These are phyloP conservation scores for Coenobita brevimanus DNA, from an alignment of 1,140 invertebrate genomes.

Conservation along the genomic window DNA sequence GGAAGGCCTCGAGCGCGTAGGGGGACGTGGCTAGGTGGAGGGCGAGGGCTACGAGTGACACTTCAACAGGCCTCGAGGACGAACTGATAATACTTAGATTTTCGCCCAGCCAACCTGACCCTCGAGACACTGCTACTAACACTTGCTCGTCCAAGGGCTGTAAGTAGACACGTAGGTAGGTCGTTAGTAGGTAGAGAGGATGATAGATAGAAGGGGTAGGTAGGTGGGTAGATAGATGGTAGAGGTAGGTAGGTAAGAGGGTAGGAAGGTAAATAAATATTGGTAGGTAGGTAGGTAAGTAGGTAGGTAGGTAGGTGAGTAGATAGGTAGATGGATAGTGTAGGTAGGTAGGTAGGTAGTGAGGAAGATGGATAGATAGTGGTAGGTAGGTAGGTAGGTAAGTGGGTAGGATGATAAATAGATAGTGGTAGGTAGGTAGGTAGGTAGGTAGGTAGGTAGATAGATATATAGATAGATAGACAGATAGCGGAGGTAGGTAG, in stretches of 20 bases:
- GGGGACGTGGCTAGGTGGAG: constrained; percentile 85
- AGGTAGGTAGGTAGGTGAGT: too few relatives aligned
- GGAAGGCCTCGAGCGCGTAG: constrained; percentile 86
- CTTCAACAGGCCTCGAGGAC: constrained; percentile 85
- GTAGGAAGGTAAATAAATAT: too few relatives aligned
- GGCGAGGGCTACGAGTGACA: constrained; percentile 91
- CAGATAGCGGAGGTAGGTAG: neutral
- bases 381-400: too few relatives aligned
- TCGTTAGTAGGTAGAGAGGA: too few relatives aligned
- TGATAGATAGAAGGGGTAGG: neutral
- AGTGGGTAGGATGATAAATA: neutral
- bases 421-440: neutral
- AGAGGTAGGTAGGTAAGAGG: neutral
- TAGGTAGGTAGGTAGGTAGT: too few relatives aligned
- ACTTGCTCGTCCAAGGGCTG: constrained; percentile 68
- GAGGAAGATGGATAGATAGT: too few relatives aligned
- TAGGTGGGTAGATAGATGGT: neutral
- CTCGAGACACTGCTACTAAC: constrained; percentile 79
- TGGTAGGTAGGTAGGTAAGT: too few relatives aligned
- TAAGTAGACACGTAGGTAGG: neutral
- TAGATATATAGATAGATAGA: too few relatives aligned
- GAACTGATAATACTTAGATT: constrained; percentile 84
- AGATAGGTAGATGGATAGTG: too few relatives aligned
- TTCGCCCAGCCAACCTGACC: constrained; percentile 83
- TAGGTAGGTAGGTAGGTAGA: too few relatives aligned